Percentiles rank a stretch among this genome's conserved stretches.
Conservation (phyloP, 2,113 vertebrate genomes). For the Vicugna pacos region DNA sequence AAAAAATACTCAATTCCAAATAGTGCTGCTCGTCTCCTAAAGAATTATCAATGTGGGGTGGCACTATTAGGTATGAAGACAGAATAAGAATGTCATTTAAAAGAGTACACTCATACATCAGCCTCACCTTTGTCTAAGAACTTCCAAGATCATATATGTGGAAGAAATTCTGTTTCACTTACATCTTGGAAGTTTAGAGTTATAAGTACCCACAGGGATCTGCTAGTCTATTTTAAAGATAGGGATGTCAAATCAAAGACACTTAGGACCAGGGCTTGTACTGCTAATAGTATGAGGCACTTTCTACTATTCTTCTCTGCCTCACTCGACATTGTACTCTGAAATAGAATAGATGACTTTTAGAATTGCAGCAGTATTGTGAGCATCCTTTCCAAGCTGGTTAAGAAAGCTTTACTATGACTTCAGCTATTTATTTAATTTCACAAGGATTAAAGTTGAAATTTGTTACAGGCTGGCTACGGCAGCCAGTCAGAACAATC, state of each 20-base stretch:
- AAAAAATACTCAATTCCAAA: not conserved
- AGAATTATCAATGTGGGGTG: not conserved
- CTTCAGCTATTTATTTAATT: conserved; percentile 27
- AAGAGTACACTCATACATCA: not conserved
- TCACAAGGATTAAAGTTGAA: conserved; percentile 39
- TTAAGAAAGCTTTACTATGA: not conserved
- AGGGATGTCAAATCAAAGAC: not conserved
- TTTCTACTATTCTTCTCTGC: not conserved
- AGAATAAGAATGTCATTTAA: not conserved
- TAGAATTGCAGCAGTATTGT: not conserved
- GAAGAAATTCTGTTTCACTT: not conserved
- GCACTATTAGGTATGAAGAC: not conserved
- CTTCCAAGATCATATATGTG: not conserved
- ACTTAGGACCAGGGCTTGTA: not conserved
- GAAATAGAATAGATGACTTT: not conserved
- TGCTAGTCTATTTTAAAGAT: not conserved
- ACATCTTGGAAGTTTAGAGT: conserved; percentile 35
- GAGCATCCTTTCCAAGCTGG: not conserved
- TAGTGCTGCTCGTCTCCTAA: not conserved
- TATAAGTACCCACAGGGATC: not conserved
- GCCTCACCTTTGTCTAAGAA: not conserved
- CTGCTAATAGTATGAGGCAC: not conserved
- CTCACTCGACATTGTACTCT: not conserved
- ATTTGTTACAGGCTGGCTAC: not conserved
- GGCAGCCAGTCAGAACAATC: conserved; percentile 3